phyloP scores from a whole-genome alignment of 2,113 vertebrate species.

The Myotis yumanensis region DNA sequence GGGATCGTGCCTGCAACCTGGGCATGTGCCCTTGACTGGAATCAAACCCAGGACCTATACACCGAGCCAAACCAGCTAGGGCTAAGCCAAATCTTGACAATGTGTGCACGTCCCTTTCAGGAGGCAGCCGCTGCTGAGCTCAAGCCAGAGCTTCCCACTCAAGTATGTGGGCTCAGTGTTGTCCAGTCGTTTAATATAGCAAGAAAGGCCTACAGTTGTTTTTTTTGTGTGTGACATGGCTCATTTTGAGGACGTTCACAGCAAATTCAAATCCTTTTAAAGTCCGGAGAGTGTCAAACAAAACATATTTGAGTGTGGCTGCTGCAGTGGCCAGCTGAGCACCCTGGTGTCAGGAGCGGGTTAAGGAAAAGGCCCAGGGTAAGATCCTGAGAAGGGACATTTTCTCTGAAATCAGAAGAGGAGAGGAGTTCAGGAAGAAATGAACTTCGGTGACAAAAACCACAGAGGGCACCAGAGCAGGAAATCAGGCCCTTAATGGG shows the following conservation, averaged over 20 bases:
- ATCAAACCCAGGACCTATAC: too few relatives aligned
- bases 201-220: not conserved
- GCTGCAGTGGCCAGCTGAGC: not conserved
- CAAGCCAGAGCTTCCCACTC: not conserved
- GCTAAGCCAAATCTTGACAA: not conserved
- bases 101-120: not conserved
- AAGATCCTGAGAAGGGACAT: not conserved
- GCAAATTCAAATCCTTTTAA: not conserved
- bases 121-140: not conserved
- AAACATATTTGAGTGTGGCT: not conserved
- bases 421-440: slow-evolving; percentile 20
- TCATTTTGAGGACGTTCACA: too few relatives aligned
- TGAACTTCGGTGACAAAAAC: not conserved
- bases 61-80: too few relatives aligned
- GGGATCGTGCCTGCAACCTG: too few relatives aligned
- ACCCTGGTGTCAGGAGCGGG: not conserved
- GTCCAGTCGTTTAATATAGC: not conserved
- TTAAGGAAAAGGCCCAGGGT: not conserved
- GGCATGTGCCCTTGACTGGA: too few relatives aligned
- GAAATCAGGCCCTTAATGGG: not conserved
- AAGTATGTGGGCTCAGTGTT: not conserved
- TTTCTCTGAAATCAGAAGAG: not conserved
- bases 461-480: not conserved
- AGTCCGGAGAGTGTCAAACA: not conserved
- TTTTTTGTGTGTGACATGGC: too few relatives aligned